phyloP scores from a whole-genome alignment of 2,888 invertebrate species.

The Keiferia lycopersicella region DNA sequence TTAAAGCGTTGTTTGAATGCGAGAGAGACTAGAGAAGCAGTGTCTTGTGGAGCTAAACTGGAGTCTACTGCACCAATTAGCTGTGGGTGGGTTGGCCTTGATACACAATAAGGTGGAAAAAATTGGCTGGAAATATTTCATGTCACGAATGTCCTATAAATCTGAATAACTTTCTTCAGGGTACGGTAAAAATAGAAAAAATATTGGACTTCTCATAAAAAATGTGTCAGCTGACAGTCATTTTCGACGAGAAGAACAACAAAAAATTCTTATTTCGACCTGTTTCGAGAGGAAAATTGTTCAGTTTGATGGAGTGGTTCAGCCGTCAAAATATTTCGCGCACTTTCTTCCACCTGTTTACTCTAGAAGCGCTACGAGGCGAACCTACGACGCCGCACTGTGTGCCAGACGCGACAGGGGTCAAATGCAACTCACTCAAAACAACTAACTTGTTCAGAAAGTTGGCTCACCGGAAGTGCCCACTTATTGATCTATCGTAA shows the following conservation, averaged over 20 bases:
- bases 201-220: too few relatives aligned
- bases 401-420: not conserved
- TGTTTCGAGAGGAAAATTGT: too few relatives aligned
- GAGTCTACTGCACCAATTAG: slow-evolving; percentile 81
- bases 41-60: slow-evolving; percentile 60
- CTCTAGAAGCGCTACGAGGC: slow-evolving; percentile 7
- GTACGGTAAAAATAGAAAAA: too few relatives aligned
- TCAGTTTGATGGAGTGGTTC: too few relatives aligned
- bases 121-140: too few relatives aligned
- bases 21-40: slow-evolving; percentile 79
- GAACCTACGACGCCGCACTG: not conserved
- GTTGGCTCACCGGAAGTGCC: slow-evolving; percentile 46
- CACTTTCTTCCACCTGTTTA: slow-evolving; percentile 25
- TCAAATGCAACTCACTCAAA: slow-evolving; percentile 57
- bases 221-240: too few relatives aligned
- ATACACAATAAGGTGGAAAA: slow-evolving; percentile 39
- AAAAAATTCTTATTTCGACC: too few relatives aligned
- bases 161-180: too few relatives aligned
- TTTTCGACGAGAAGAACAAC: too few relatives aligned
- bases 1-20: slow-evolving; percentile 72
- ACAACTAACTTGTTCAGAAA: slow-evolving; percentile 41
- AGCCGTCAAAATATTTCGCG: too few relatives aligned
- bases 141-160: too few relatives aligned
- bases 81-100: slow-evolving; percentile 71
- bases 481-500: slow-evolving; percentile 70